These are phyloP conservation scores for Chymomyza fuscimana DNA, from an alignment of 2,888 invertebrate genomes.

Conservation along the genomic window DNA sequence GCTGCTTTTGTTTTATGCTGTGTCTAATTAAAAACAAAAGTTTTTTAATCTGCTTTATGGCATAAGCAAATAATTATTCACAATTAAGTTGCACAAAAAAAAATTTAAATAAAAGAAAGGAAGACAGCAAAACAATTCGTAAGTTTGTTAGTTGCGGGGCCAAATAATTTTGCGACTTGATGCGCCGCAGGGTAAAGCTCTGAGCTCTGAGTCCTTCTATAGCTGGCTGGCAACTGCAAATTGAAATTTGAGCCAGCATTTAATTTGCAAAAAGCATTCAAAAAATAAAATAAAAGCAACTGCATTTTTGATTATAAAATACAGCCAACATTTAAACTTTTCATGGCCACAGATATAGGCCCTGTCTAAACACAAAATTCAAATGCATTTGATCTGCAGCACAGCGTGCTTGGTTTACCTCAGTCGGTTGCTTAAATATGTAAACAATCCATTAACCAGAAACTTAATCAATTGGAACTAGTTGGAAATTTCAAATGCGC, in stretches of 20 bases:
- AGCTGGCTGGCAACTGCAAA: neutral
- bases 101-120: neutral
- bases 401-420: neutral
- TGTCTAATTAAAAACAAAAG: conserved; percentile 71
- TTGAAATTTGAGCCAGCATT: neutral
- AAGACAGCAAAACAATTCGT: neutral
- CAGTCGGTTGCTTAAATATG: conserved; percentile 49
- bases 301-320: conserved; percentile 27
- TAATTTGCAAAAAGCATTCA: neutral
- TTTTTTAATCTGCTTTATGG: conserved; percentile 72
- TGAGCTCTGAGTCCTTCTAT: neutral
- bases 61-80: conserved; percentile 69
- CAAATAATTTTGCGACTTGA: neutral
- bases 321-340: conserved; percentile 19
- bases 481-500: conserved; percentile 66
- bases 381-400: neutral
- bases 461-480: conserved; percentile 72
- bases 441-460: conserved; percentile 71
- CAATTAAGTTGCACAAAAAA: conserved; percentile 48
- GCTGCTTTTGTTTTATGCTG: conserved; percentile 51
- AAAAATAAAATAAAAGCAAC: neutral
- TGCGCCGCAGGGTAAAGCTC: neutral
- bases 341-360: conserved; percentile 28
- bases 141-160: neutral
- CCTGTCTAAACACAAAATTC: conserved; percentile 10